A percentile compares a stretch with the other conserved stretches of the same genome.
phyloP scores from a whole-genome alignment of 2,888 invertebrate genomes.

The Polietes domitor region DNA sequence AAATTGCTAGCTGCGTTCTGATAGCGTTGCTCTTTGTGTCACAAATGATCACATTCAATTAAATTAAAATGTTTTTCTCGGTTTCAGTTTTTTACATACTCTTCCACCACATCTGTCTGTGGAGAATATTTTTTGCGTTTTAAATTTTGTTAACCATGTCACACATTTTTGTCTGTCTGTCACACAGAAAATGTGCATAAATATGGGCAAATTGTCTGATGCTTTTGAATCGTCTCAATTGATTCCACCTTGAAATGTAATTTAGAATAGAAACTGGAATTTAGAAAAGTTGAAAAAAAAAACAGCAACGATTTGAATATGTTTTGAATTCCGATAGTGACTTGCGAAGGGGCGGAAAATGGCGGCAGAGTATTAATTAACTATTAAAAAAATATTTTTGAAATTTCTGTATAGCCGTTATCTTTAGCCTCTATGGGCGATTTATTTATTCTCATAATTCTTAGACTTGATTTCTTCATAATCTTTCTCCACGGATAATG shows the following conservation, averaged over 20 bases:
- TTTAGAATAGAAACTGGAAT: conserved; percentile 23
- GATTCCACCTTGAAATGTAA: conserved; percentile 60
- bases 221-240: conserved; percentile 36
- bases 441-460: no score
- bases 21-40: background rate
- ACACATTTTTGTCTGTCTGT: conserved; percentile 28
- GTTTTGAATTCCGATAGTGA: no score
- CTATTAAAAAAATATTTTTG: no score
- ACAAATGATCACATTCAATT: conserved; percentile 14
- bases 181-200: conserved; percentile 22
- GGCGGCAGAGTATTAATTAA: no score
- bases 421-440: no score
- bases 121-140: conserved; percentile 27
- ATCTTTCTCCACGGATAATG: no score
- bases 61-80: no score
- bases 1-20: background rate
- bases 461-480: no score
- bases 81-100: background rate
- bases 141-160: conserved; percentile 49
- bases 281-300: background rate
- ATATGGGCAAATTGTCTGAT: background rate
- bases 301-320: no score
- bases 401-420: no score
- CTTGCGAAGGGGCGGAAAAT: no score
- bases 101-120: background rate